Conservation (phyloP, 2,888 invertebrate genomes). For the Euzetes globulus region DNA sequence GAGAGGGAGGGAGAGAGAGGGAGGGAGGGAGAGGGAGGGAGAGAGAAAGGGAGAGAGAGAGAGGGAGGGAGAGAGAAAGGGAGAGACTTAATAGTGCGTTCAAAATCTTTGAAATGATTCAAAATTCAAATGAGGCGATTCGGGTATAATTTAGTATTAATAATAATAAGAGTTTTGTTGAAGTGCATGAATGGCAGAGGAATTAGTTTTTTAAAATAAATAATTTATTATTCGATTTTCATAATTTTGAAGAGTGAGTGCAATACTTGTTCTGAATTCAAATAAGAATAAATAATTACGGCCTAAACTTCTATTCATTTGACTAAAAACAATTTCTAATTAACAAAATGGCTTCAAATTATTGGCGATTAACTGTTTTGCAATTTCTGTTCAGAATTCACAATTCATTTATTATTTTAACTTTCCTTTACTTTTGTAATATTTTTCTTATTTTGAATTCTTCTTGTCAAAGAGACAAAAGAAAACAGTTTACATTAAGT, state of each 20-base stretch:
- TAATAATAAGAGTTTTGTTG: too few species aligned
- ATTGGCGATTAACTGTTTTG: neutral
- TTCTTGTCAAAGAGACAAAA: too few species aligned
- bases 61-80: neutral
- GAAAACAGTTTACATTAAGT: too few species aligned
- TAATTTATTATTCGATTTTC: constrained; percentile 20
- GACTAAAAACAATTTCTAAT: constrained; percentile 22
- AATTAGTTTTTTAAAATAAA: neutral
- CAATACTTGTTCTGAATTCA: neutral
- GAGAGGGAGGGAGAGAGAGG: constrained; percentile 11
- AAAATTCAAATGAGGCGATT: too few species aligned
- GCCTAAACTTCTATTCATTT: neutral
- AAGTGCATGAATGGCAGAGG: neutral
- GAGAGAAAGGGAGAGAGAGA: constrained; percentile 4
- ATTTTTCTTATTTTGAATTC: too few species aligned
- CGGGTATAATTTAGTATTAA: too few species aligned
- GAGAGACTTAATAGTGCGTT: too few species aligned
- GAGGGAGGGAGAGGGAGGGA: neutral
- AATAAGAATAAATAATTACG: constrained; percentile 17
- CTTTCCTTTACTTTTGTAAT: too few species aligned
- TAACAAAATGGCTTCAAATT: constrained; percentile 21
- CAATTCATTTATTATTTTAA: too few species aligned
- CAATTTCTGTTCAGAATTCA: too few species aligned
- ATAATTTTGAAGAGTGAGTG: neutral
- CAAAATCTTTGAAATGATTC: neutral